These are phyloP conservation scores for Oostethus manadensis DNA, from an alignment of 2,113 vertebrate genomes.

Conservation along the genomic window DNA sequence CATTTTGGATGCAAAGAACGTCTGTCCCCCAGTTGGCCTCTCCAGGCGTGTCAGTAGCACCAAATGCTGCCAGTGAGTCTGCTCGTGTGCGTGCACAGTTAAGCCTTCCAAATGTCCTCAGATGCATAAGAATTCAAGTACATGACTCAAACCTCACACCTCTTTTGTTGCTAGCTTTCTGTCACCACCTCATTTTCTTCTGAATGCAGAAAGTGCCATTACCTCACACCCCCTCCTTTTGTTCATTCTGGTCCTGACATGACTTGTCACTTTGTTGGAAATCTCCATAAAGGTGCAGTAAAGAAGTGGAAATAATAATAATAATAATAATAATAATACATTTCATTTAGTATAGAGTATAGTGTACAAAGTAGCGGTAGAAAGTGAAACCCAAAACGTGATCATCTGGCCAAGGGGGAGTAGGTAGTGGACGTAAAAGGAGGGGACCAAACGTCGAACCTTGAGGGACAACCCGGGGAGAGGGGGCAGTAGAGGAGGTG, in stretches of 20 bases:
- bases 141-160: slow-evolving; percentile 69
- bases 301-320: too few species aligned
- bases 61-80: slow-evolving; percentile 30
- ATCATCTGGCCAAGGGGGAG: too few species aligned
- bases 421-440: too few species aligned
- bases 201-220: slow-evolving; percentile 6
- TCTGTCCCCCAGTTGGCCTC: slow-evolving; percentile 58
- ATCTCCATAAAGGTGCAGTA: not conserved
- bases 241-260: not conserved
- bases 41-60: slow-evolving; percentile 29
- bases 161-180: slow-evolving; percentile 53
- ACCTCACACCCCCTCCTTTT: slow-evolving; percentile 12
- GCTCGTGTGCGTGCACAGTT: slow-evolving; percentile 40
- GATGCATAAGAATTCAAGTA: slow-evolving; percentile 53
- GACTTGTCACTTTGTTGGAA: too few species aligned
- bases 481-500: too few species aligned
- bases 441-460: too few species aligned
- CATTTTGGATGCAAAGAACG: slow-evolving; percentile 36
- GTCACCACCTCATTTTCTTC: slow-evolving; percentile 35
- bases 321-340: too few species aligned
- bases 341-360: too few species aligned
- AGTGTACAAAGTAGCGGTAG: too few species aligned
- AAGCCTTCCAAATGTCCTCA: slow-evolving; percentile 69
- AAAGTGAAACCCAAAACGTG: too few species aligned
- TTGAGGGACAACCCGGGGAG: too few species aligned